Percentiles rank a stretch among this genome's conserved stretches.
These are phyloP conservation scores for Stegodyphus mimosarum DNA, from an alignment of 1,140 invertebrate genomes.

Conservation along the genomic window DNA sequence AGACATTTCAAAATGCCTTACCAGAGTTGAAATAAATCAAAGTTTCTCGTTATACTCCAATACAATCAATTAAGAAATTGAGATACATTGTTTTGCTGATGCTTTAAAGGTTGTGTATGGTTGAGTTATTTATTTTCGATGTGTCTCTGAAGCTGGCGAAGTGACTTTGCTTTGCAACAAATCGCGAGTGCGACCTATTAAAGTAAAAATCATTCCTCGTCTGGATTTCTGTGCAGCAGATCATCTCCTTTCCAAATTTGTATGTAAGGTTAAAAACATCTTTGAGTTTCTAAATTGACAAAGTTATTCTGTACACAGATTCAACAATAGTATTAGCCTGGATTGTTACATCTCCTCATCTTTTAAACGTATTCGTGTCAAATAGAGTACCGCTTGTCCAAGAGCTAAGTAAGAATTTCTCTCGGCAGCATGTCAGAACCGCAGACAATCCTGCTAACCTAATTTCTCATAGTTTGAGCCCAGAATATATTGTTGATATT, in stretches of 20 bases:
- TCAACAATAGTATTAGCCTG: not conserved
- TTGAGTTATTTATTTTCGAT: conserved; percentile 38
- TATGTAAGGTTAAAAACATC: not conserved
- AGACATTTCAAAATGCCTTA: conserved; percentile 8
- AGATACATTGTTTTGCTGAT: conserved; percentile 50
- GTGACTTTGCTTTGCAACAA: conserved; percentile 39
- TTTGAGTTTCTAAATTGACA: not conserved
- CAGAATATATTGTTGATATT: too few relatives aligned
- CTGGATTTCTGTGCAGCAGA: conserved; percentile 29
- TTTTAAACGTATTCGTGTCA: not conserved
- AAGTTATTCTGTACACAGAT: not conserved
- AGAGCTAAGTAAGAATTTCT: too few relatives aligned
- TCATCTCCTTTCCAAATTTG: conserved; percentile 18
- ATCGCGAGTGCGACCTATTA: conserved; percentile 36
- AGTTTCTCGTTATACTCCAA: not conserved
- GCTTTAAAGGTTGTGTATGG: conserved; percentile 49
- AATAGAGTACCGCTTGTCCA: not conserved
- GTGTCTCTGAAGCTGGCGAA: not conserved
- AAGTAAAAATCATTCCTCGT: conserved; percentile 27
- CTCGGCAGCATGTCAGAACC: too few relatives aligned
- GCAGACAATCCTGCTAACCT: too few relatives aligned
- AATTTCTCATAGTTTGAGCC: too few relatives aligned
- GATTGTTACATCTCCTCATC: not conserved
- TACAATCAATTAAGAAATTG: not conserved
- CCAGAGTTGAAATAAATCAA: not conserved